These are phyloP conservation scores for Hydrozoanthus tunicans DNA, from an alignment of 64 coral and sea anemone species.

Conservation along the genomic window DNA sequence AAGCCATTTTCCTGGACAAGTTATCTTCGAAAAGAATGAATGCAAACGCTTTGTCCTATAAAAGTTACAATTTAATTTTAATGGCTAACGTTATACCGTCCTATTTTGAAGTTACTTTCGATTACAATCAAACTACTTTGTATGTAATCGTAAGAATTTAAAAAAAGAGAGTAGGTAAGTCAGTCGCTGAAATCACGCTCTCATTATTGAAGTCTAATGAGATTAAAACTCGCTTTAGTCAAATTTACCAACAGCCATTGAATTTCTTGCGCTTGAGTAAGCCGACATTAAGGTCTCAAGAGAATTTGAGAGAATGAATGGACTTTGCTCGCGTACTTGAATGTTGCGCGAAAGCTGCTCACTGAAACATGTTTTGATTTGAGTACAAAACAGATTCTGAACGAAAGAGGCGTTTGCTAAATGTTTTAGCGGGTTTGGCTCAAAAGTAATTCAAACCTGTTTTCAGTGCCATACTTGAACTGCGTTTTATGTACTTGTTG, in stretches of 20 bases:
- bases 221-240: constrained; percentile 40
- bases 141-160: constrained; percentile 4
- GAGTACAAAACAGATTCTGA: not conserved
- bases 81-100: not conserved
- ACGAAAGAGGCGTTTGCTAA: not conserved
- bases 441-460: too few relatives aligned
- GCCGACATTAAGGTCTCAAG: constrained; percentile 24
- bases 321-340: constrained; percentile 1
- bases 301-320: constrained; percentile 33
- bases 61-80: not conserved
- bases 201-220: constrained; percentile 44
- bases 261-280: not conserved
- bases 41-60: too few relatives aligned
- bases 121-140: not conserved
- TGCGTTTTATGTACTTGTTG: too few relatives aligned
- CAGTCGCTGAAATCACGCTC: not conserved
- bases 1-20: not conserved
- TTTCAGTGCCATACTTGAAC: too few relatives aligned
- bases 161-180: not conserved
- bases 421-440: too few relatives aligned
- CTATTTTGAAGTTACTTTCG: constrained; percentile 16
- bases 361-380: constrained; percentile 1
- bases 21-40: not conserved
- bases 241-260: constrained; percentile 8
- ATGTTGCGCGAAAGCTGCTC: not conserved